phyloP scores from a whole-genome alignment of 2,113 vertebrate genomes.

The Pelusios castaneus region DNA sequence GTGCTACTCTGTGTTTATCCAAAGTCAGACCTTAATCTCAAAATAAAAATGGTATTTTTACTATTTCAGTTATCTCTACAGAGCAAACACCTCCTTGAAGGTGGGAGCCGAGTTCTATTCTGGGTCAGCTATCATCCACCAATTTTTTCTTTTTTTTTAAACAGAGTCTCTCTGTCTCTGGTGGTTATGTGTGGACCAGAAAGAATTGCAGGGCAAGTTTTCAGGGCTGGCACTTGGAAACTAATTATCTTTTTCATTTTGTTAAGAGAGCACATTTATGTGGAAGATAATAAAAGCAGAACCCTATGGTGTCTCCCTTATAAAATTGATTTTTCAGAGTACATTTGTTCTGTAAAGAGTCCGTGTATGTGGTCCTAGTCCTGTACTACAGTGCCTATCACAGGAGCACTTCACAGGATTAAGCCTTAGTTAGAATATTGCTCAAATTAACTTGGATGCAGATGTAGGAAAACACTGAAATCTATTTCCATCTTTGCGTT shows the following conservation, averaged over 20 bases:
- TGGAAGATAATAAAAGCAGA: not conserved
- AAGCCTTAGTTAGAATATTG: not conserved
- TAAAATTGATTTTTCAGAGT: not conserved
- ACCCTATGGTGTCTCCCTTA: not conserved
- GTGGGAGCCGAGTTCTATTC: not conserved
- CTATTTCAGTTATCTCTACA: not conserved
- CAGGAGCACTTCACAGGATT: not conserved
- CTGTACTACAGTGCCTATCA: not conserved
- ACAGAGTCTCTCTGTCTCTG: fast-evolving
- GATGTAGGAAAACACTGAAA: not conserved
- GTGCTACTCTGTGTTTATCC: not conserved
- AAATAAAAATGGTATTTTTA: not conserved
- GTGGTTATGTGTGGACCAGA: fast-evolving
- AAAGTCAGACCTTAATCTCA: not conserved
- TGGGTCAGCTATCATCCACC: fast-evolving
- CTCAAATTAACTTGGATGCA: not conserved
- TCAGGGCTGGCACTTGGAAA: not conserved
- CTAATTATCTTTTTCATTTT: not conserved
- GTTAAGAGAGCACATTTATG: not conserved
- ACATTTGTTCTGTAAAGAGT: not conserved
- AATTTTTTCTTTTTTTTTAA: not conserved
- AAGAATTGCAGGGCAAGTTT: not conserved
- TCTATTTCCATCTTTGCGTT: not conserved
- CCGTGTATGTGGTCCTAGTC: not conserved
- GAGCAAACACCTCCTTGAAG: fast-evolving